Percentiles rank a stretch among this genome's conserved stretches.
Conservation (phyloP, 2,797 vertebrate genomes). For the Australoheros facetus region DNA sequence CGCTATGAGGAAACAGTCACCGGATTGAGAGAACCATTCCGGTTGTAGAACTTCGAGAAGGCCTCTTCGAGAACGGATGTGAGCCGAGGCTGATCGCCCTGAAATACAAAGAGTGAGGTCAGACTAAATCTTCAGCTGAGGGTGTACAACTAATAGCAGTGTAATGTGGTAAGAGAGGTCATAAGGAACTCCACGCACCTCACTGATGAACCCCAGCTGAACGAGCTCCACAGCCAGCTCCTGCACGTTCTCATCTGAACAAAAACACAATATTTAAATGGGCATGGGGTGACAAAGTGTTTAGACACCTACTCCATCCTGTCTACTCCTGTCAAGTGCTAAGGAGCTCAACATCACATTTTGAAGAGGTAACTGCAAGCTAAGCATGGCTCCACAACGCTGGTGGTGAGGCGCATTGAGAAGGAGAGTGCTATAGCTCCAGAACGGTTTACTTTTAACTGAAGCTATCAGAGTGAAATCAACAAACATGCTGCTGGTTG, state of each 20-base stretch:
- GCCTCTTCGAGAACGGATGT: conserved; percentile 96
- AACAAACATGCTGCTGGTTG: too few species aligned
- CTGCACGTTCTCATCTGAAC: conserved; percentile 95
- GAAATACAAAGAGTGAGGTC: conserved; percentile 12
- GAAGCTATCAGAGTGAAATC: too few species aligned
- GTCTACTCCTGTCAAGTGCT: not conserved
- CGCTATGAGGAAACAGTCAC: conserved; percentile 96
- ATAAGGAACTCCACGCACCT: conserved; percentile 79
- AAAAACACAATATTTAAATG: not conserved
- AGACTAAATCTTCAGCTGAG: not conserved
- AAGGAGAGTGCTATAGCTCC: too few species aligned
- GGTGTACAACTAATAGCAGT: not conserved
- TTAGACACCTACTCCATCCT: not conserved
- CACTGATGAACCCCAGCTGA: conserved; percentile 97
- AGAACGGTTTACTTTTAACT: too few species aligned
- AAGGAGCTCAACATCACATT: too few species aligned
- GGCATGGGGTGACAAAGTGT: not conserved
- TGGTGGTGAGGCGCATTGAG: too few species aligned
- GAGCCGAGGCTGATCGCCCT: conserved; percentile 94
- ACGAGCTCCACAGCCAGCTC: conserved; percentile 95
- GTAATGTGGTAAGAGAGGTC: not conserved
- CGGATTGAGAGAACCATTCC: conserved; percentile 90
- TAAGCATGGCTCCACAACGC: too few species aligned
- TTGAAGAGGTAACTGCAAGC: not conserved
- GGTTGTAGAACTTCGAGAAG: conserved; percentile 93